Percentiles rank a stretch among this genome's conserved stretches.
Evolutionary conservation across 2,113 vertebrate species (phyloP).

Genomic region (Podocnemis expansa): DNA sequence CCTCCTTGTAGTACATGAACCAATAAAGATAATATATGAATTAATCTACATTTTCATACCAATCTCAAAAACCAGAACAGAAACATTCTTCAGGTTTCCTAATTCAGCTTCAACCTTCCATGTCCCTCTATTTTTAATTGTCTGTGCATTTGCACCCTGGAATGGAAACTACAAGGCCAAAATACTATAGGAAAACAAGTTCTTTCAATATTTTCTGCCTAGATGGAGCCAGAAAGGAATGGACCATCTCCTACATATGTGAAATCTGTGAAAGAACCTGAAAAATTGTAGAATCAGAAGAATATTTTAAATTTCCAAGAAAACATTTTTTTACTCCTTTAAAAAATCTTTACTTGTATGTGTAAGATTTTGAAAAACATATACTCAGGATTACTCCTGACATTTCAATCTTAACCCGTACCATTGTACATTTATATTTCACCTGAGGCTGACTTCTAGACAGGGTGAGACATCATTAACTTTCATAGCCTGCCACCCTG

Average conservation of each 20-base stretch:
- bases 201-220: background rate
- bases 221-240: background rate
- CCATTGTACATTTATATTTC: background rate
- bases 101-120: background rate
- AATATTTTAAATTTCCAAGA: background rate
- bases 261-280: background rate
- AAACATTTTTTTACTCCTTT: background rate
- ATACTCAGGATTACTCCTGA: background rate
- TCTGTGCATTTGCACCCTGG: constrained; percentile 8
- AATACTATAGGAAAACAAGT: background rate
- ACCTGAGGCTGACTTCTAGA: background rate
- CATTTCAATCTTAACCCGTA: background rate
- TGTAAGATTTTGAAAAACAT: background rate
- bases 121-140: constrained; percentile 22
- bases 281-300: background rate
- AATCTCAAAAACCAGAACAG: background rate
- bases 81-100: constrained; percentile 9
- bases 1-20: background rate
- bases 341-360: background rate
- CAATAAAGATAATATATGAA: background rate
- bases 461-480: background rate
- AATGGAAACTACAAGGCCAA: background rate
- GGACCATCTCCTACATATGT: background rate
- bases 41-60: background rate
- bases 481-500: background rate